phyloP scores from a whole-genome alignment of 2,888 invertebrate species.

The Cheilosia pagana region DNA sequence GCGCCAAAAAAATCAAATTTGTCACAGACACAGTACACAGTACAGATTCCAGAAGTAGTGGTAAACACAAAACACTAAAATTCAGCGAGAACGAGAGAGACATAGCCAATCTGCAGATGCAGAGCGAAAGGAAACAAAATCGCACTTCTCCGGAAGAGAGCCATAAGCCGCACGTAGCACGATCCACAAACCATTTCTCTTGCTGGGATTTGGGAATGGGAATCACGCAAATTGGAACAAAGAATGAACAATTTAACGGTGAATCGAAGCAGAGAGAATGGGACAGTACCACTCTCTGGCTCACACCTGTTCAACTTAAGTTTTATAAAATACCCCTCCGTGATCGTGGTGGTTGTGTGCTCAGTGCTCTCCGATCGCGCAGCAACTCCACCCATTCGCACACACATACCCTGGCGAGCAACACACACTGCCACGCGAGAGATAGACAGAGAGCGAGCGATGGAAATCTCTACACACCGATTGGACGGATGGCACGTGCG shows the following conservation, averaged over 20 bases:
- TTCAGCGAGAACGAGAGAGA: conserved; percentile 23
- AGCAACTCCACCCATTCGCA: conserved; percentile 70
- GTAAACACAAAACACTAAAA: conserved; percentile 7
- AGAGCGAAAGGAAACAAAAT: conserved; percentile 11
- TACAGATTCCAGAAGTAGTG: conserved; percentile 46
- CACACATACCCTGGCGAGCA: conserved; percentile 9
- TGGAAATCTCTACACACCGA: conserved; percentile 67
- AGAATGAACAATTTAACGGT: conserved; percentile 50
- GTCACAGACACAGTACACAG: conserved; percentile 74
- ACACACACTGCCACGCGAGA: neutral
- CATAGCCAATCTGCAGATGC: conserved; percentile 22
- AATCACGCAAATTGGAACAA: conserved; percentile 65
- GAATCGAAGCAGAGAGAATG: conserved; percentile 57
- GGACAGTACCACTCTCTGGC: conserved; percentile 33
- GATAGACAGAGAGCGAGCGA: conserved; percentile 45
- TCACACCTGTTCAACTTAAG: conserved; percentile 63
- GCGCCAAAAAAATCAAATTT: conserved; percentile 70
- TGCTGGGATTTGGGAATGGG: conserved; percentile 29
- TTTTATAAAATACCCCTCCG: conserved; percentile 54
- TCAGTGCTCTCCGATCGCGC: conserved; percentile 35
- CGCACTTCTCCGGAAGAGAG: conserved; percentile 63
- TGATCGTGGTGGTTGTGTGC: conserved; percentile 40
- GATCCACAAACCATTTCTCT: conserved; percentile 67
- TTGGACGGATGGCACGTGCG: conserved; percentile 76
- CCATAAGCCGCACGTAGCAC: conserved; percentile 13